These are phyloP conservation scores for Uloborus diversus DNA, from an alignment of 1,140 invertebrate genomes.

Conservation along the genomic window DNA sequence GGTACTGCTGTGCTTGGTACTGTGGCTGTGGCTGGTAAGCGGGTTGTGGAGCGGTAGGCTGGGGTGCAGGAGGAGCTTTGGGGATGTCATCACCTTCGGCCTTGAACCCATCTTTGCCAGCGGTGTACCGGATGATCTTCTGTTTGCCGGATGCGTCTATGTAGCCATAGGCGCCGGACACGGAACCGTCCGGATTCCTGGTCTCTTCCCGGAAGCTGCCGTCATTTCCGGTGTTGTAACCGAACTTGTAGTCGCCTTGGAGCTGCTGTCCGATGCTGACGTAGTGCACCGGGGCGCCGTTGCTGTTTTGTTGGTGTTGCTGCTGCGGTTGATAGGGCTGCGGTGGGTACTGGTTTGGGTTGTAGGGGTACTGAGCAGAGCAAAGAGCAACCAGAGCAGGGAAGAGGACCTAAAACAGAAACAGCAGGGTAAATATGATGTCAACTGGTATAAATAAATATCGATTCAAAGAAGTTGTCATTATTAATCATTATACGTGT, in stretches of 20 bases:
- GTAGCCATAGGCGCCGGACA: slow-evolving; percentile 73
- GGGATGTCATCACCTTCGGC: slow-evolving; percentile 65
- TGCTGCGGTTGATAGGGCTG: slow-evolving; percentile 16
- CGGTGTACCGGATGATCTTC: slow-evolving; percentile 72
- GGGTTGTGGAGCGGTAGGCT: slow-evolving; percentile 24
- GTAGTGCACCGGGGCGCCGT: slow-evolving; percentile 51
- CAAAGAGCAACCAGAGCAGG: slow-evolving; percentile 4
- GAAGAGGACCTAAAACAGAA: slow-evolving; percentile 15
- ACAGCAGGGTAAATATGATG: background rate
- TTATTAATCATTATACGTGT: too few species aligned
- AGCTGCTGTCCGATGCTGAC: slow-evolving; percentile 52
- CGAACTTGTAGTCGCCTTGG: slow-evolving; percentile 59
- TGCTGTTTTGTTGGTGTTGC: slow-evolving; percentile 16
- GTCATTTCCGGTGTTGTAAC: slow-evolving; percentile 57
- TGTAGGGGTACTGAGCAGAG: slow-evolving; percentile 25
- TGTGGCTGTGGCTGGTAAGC: slow-evolving; percentile 26
- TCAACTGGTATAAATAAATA: background rate
- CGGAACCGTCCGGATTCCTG: slow-evolving; percentile 60
- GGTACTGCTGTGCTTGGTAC: slow-evolving; percentile 3
- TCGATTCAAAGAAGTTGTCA: too few species aligned
- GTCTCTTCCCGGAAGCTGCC: slow-evolving; percentile 58
- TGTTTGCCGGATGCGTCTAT: slow-evolving; percentile 68
- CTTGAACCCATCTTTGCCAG: slow-evolving; percentile 74
- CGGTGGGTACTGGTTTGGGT: background rate
- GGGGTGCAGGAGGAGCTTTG: slow-evolving; percentile 38